These are phyloP conservation scores for Sphaeridia pumilis DNA, from an alignment of 2,888 invertebrate species.

Conservation along the genomic window DNA sequence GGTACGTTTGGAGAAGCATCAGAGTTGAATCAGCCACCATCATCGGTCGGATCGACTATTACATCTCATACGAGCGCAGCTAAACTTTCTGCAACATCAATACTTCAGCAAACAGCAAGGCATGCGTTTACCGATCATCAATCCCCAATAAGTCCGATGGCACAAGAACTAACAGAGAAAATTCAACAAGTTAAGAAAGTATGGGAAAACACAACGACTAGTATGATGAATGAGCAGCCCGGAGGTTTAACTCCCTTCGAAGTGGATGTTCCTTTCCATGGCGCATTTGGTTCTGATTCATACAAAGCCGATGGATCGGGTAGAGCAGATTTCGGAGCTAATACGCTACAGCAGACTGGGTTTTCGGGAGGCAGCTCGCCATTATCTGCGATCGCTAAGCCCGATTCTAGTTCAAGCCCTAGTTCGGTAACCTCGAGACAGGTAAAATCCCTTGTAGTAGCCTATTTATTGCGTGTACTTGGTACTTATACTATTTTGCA, in stretches of 20 bases:
- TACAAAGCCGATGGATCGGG: conserved; percentile 25
- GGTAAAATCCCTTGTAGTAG: conserved; percentile 12
- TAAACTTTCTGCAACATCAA: conserved; percentile 4
- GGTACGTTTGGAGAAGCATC: conserved; percentile 14
- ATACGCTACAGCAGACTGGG: conserved; percentile 24
- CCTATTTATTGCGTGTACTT: too few relatives aligned
- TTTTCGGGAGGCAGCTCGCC: conserved; percentile 22
- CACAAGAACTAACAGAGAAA: conserved; percentile 32
- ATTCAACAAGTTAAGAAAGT: conserved; percentile 30
- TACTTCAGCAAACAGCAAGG: conserved; percentile 7
- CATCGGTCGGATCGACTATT: conserved; percentile 5
- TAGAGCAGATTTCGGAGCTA: conserved; percentile 11
- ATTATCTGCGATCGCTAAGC: conserved; percentile 32
- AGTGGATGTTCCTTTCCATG: conserved; percentile 23
- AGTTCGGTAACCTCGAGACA: conserved; percentile 25
- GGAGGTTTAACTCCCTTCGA: not conserved
- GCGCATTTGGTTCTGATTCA: conserved; percentile 21
- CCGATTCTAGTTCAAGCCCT: conserved; percentile 33
- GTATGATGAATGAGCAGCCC: conserved; percentile 27
- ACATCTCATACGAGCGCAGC: conserved; percentile 5
- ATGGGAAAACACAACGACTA: conserved; percentile 32
- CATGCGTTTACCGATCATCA: conserved; percentile 23
- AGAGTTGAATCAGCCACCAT: conserved; percentile 6
- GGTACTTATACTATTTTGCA: too few relatives aligned
- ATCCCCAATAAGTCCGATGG: conserved; percentile 33